A percentile compares a stretch with the other conserved stretches of the same genome.
Evolutionary conservation across 2,797 vertebrate genomes (phyloP).

Genomic region (Eidolon dupreanum): DNA sequence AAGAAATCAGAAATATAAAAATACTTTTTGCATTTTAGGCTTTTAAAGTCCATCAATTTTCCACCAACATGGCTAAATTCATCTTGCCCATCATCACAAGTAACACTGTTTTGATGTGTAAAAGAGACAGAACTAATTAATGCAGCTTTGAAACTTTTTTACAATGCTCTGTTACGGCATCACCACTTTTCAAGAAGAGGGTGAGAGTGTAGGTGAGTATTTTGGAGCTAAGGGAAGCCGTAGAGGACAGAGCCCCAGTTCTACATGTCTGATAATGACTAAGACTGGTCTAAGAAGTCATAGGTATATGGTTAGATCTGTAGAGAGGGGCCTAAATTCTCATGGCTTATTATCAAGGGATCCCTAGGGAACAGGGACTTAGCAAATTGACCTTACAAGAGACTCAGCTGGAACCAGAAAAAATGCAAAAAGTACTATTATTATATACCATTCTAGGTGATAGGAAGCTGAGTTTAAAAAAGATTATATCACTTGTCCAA

Average conservation of each 20-base stretch:
- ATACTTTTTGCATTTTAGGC: slow-evolving; percentile 26
- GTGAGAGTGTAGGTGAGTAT: not conserved
- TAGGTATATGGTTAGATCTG: not conserved
- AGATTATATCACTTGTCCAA: not conserved
- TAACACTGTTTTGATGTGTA: not conserved
- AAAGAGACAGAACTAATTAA: slow-evolving; percentile 28
- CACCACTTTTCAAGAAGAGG: not conserved
- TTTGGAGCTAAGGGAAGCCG: not conserved
- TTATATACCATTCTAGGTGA: not conserved
- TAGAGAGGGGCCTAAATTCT: not conserved
- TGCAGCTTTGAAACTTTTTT: not conserved
- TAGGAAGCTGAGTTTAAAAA: not conserved
- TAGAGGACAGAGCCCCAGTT: not conserved
- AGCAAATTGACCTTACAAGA: not conserved
- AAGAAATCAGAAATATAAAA: slow-evolving; percentile 43
- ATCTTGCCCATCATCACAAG: not conserved
- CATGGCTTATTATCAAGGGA: not conserved
- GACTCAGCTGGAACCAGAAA: not conserved
- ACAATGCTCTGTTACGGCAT: not conserved
- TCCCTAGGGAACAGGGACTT: not conserved
- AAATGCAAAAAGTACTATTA: not conserved
- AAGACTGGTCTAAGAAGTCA: not conserved
- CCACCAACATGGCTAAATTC: slow-evolving; percentile 58
- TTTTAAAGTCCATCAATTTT: slow-evolving; percentile 55
- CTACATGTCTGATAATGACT: no score